Evolutionary conservation across 2,888 invertebrate species (phyloP).

Genomic region (Lottia gigantea): DNA sequence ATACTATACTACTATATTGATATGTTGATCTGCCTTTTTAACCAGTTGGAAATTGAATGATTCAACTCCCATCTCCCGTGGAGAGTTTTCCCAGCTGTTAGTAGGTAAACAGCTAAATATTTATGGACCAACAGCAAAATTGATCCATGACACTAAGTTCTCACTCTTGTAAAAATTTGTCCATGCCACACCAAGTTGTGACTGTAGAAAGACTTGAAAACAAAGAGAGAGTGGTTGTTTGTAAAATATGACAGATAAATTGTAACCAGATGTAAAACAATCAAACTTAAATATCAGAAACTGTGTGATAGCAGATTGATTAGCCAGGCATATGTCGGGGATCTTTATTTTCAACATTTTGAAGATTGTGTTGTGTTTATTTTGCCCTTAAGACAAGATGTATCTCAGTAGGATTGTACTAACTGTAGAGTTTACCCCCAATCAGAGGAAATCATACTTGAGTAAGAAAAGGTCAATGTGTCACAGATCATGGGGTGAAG

Average conservation of each 20-base stretch:
- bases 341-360: conserved; percentile 8
- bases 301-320: background rate
- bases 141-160: too few species aligned
- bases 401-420: background rate
- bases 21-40: too few species aligned
- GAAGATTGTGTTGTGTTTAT: background rate
- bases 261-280: background rate
- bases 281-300: background rate
- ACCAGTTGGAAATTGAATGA: too few species aligned
- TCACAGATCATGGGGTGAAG: background rate
- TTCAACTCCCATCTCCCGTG: too few species aligned
- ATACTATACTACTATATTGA: too few species aligned
- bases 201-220: too few species aligned
- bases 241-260: background rate
- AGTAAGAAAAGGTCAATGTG: background rate
- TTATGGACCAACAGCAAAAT: too few species aligned
- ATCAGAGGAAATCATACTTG: conserved; percentile 1
- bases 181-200: too few species aligned
- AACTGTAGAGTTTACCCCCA: conserved; percentile 4
- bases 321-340: background rate
- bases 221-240: background rate
- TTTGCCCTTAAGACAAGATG: background rate
- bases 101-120: too few species aligned
- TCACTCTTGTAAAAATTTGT: too few species aligned
- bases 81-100: too few species aligned